These are phyloP conservation scores for Halcyon chelicuti DNA, from an alignment of 2,797 vertebrate species.

Conservation along the genomic window DNA sequence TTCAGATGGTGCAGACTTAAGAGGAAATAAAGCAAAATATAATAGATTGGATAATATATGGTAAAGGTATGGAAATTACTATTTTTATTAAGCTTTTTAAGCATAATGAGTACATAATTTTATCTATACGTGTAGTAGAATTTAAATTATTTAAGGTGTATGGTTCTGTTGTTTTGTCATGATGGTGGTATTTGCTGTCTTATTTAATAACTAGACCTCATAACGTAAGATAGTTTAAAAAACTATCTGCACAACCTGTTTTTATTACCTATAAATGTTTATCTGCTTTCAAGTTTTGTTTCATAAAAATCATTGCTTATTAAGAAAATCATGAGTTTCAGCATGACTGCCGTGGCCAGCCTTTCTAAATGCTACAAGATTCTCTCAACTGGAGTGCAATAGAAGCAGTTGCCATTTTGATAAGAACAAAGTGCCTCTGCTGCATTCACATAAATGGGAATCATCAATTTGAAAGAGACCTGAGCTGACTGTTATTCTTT, in stretches of 20 bases:
- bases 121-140: background rate
- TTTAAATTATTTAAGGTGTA: background rate
- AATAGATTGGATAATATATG: background rate
- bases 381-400: background rate
- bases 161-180: background rate
- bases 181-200: background rate
- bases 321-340: background rate
- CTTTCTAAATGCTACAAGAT: background rate
- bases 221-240: background rate
- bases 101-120: background rate
- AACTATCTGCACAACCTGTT: background rate
- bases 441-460: slow-evolving; percentile 17
- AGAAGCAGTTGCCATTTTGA: slow-evolving; percentile 36
- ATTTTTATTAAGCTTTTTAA: background rate
- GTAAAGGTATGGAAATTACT: background rate
- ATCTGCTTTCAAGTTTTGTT: background rate
- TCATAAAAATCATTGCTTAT: background rate
- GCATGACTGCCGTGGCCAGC: background rate
- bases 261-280: background rate
- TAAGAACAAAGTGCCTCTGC: slow-evolving; percentile 39
- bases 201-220: background rate
- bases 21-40: background rate
- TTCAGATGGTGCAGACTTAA: background rate
- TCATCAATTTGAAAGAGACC: slow-evolving; percentile 49
- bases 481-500: slow-evolving; percentile 36